Evolutionary conservation across 1,140 invertebrate genomes (phyloP).

Genomic region (Nylanderia fulva): DNA sequence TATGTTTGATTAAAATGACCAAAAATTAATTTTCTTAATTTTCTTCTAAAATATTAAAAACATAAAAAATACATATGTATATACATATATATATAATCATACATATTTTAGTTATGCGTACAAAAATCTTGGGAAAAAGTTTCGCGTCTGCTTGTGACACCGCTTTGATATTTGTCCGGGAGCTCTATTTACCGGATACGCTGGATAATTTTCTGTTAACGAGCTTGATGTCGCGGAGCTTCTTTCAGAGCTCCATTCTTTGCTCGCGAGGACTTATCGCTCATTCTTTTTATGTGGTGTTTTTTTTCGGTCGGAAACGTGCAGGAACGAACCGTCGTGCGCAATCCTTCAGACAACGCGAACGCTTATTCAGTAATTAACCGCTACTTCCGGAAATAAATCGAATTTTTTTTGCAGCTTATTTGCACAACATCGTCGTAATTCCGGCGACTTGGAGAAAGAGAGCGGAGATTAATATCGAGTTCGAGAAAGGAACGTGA

Average conservation of each 20-base stretch:
- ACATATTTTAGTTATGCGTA: neutral
- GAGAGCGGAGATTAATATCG: constrained; percentile 15
- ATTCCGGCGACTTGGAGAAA: neutral
- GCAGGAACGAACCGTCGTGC: neutral
- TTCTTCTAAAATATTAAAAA: neutral
- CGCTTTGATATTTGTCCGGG: too few species aligned
- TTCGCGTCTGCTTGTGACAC: too few species aligned
- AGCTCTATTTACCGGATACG: neutral
- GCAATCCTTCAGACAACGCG: too few species aligned
- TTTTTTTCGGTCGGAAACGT: neutral
- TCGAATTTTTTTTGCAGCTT: neutral
- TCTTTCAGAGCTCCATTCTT: neutral
- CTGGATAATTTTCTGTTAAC: neutral
- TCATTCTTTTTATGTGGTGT: neutral
- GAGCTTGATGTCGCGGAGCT: neutral
- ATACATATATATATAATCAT: too few species aligned
- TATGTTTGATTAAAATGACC: neutral
- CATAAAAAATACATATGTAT: neutral
- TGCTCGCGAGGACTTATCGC: neutral
- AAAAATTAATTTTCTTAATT: constrained; percentile 3
- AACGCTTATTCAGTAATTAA: constrained; percentile 32
- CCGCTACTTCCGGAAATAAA: neutral
- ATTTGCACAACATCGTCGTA: constrained; percentile 15
- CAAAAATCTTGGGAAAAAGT: neutral
- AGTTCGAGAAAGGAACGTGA: constrained; percentile 2